A percentile compares a stretch with the other conserved stretches of the same genome.
Evolutionary conservation across 2,797 vertebrate species (phyloP).

Genomic region (Tragopan temminckii): DNA sequence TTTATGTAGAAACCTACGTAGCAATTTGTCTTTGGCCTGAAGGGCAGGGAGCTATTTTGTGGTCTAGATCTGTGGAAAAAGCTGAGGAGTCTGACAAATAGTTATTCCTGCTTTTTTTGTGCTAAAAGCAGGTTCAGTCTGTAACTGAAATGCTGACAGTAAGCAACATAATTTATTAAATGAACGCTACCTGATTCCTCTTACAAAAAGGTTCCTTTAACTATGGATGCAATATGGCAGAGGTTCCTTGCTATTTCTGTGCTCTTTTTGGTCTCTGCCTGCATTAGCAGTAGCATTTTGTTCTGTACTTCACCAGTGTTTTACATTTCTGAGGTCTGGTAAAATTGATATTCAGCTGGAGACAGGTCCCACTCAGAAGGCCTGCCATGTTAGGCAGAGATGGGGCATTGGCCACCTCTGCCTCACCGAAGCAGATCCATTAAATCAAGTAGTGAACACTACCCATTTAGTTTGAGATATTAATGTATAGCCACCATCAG

Average conservation of each 20-base stretch:
- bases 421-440: neutral
- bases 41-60: neutral
- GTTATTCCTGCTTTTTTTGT: neutral
- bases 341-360: neutral
- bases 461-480: conserved; percentile 67
- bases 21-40: neutral
- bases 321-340: neutral
- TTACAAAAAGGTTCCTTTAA: neutral
- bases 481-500: conserved; percentile 66
- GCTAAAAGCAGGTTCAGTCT: neutral
- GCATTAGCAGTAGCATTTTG: neutral
- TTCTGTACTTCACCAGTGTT: neutral
- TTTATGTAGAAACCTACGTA: neutral
- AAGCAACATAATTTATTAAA: neutral
- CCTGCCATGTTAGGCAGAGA: neutral
- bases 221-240: neutral
- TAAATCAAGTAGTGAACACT: conserved; percentile 55
- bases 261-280: neutral
- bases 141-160: neutral
- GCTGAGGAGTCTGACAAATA: neutral
- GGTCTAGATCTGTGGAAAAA: neutral
- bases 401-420: neutral
- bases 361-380: neutral
- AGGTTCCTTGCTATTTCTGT: neutral
- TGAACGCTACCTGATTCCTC: neutral